Evolutionary conservation across 2,113 vertebrate genomes (phyloP), one percentile per base, ranked within the genome.

Genomic region (Mustelus asterias): DNA sequence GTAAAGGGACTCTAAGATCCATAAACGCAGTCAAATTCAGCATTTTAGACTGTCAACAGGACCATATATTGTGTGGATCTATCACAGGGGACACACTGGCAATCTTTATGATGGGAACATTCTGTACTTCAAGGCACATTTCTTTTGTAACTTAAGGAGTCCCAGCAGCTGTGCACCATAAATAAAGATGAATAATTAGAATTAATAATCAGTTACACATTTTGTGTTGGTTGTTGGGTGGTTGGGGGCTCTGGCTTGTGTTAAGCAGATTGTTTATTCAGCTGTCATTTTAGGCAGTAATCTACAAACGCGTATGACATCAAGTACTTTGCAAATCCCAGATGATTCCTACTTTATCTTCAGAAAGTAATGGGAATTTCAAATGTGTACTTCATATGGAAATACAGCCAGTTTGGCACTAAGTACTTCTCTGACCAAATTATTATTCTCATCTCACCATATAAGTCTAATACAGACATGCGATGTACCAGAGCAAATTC

Each of bases 131-230:
- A 95, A 95, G 94, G 94, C 94, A 95, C 67, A 95, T 95, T 95
- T 95, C 67, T 72, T 93, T 72, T 95, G 94, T 95, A 95, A 76
- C 94, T 95, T 95, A 29, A 72, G 69, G 69, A 95, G 94, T 72
- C 94, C 69, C 67, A 95, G 54, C 94, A 95, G 94, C 94, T 95
- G 94, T 70, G 94, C 94, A 72, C 69, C 94, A 95, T 95, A 76
- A 95, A 95, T 95, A 95, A 95, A 95, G 94, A 95, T 95, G 94
- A 95, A 95, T 95, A 95, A 95, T 95, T 95, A 72, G 67, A 95
- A 95, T 95, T 95, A 95, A 95, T 95, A 95, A 95, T 95, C 94
- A 72, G 67, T 95, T 95, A 29, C 94, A 95, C 94, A 95, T 72
- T 70, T 95, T 76, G 94, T 72, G 94, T 95, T 95, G 94, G 41